Percentiles rank a stretch among this genome's conserved stretches.
Conservation (phyloP, 2,113 vertebrate species). For the Prunella himalayana region DNA sequence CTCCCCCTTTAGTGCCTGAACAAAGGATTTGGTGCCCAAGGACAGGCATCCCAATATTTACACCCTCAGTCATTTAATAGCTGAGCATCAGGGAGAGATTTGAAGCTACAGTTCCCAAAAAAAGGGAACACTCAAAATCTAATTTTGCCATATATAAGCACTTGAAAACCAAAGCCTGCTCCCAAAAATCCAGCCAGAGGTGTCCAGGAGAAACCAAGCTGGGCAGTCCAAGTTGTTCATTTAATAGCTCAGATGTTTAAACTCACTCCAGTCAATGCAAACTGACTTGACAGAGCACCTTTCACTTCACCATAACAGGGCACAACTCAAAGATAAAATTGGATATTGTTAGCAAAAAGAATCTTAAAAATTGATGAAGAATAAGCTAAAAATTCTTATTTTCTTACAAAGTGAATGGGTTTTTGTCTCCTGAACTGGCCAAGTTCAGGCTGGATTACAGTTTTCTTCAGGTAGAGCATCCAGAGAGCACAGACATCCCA, state of each 20-base stretch:
- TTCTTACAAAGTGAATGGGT: neutral
- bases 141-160: neutral
- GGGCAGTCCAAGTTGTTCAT: neutral
- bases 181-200: neutral
- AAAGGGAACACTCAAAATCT: neutral
- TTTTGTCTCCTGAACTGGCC: neutral
- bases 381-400: neutral
- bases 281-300: neutral
- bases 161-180: neutral
- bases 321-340: neutral
- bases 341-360: fast-evolving
- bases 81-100: neutral
- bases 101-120: neutral
- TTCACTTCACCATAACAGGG: neutral
- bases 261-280: neutral
- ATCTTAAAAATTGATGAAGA: neutral
- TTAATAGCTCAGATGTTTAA: neutral
- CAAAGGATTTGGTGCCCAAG: neutral
- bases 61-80: neutral
- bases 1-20: neutral
- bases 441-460: neutral
- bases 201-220: neutral
- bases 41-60: neutral
- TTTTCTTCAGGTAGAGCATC: neutral
- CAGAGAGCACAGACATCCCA: neutral